phyloP scores from a whole-genome alignment of 2,113 vertebrate species.

The Brachyhypopomus occidentalis region DNA sequence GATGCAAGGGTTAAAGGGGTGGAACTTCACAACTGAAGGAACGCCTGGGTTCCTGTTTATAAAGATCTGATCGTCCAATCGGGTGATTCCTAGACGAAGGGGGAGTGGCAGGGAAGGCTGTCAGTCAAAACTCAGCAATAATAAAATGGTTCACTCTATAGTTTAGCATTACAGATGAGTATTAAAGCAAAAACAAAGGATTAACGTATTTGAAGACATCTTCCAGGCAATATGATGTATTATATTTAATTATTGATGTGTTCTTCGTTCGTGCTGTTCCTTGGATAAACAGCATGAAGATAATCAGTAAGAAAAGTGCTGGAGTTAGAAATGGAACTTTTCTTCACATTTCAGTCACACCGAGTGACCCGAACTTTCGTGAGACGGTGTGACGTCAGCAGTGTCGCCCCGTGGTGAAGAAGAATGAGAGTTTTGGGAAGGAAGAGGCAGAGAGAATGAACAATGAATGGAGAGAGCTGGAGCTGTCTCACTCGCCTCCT shows the following conservation, averaged over 20 bases:
- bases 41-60: conserved; percentile 96
- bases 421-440: background rate
- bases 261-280: too few relatives aligned
- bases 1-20: conserved; percentile 94
- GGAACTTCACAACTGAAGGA: conserved; percentile 95
- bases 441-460: background rate
- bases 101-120: background rate
- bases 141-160: too few relatives aligned
- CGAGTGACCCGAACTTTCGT: background rate
- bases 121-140: background rate
- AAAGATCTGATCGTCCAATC: conserved; percentile 97
- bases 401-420: background rate
- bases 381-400: background rate
- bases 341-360: background rate
- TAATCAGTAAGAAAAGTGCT: too few relatives aligned
- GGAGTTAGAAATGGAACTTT: too few relatives aligned
- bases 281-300: too few relatives aligned
- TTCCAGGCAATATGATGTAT: too few relatives aligned
- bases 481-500: background rate
- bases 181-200: too few relatives aligned
- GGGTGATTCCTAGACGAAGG: conserved; percentile 80
- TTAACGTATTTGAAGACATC: too few relatives aligned
- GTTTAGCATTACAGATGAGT: too few relatives aligned
- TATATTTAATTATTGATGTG: too few relatives aligned
- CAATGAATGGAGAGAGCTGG: background rate